phyloP scores from a whole-genome alignment of 2,113 vertebrate species.

The Sinocyclocheilus anophthalmus region DNA sequence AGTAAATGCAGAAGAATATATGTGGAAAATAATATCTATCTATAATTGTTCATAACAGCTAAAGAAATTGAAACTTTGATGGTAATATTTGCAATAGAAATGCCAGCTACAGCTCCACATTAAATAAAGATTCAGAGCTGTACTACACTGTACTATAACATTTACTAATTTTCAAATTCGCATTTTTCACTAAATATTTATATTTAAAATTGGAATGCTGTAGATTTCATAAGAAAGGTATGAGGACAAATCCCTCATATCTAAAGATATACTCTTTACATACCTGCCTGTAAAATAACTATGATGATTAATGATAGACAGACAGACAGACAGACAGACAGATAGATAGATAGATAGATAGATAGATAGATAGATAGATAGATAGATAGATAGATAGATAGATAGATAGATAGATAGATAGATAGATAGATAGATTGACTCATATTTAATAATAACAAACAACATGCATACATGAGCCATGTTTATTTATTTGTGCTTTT shows the following conservation, averaged over 20 bases:
- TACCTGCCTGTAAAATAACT: neutral
- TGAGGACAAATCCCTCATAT: constrained; percentile 24
- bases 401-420: too few species aligned
- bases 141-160: neutral
- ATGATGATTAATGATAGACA: too few species aligned
- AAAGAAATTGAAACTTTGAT: constrained; percentile 35
- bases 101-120: constrained; percentile 36
- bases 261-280: neutral
- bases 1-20: constrained; percentile 5
- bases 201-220: constrained; percentile 14
- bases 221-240: constrained; percentile 14
- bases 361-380: too few species aligned
- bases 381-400: too few species aligned
- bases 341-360: too few species aligned
- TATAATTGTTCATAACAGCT: constrained; percentile 31
- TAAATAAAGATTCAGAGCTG: constrained; percentile 51
- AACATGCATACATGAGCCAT: constrained; percentile 5
- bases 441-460: constrained; percentile 34
- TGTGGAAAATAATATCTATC: constrained; percentile 44
- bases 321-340: too few species aligned
- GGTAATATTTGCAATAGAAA: constrained; percentile 53
- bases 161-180: neutral
- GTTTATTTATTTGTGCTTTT: constrained; percentile 36
- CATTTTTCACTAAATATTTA: constrained; percentile 19
- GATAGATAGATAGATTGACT: too few species aligned